Percentiles rank a stretch among this genome's conserved stretches.
These are phyloP conservation scores for Cyprinodon brontotheroides DNA, from an alignment of 2,113 vertebrate genomes.

Conservation along the genomic window DNA sequence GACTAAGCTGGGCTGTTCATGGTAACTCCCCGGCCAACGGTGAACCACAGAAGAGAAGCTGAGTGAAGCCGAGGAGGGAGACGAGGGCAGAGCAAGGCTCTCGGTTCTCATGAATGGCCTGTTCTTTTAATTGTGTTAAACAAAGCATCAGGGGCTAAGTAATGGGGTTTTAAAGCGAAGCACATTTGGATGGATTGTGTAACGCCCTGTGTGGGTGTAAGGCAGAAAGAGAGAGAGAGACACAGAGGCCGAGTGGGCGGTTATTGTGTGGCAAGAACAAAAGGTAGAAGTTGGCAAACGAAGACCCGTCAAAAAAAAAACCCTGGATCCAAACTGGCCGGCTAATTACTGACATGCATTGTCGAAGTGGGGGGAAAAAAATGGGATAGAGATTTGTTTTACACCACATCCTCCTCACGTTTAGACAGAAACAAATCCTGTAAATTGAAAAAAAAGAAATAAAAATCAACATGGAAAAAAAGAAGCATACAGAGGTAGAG, in stretches of 20 bases:
- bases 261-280: conserved; percentile 77
- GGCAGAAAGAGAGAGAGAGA: conserved; percentile 59
- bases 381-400: conserved; percentile 80
- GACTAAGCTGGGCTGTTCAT: conserved; percentile 70
- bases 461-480: conserved; percentile 22
- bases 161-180: conserved; percentile 80
- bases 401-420: conserved; percentile 74
- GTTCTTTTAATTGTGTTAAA: conserved; percentile 79
- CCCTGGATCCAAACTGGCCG: conserved; percentile 77
- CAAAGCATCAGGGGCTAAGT: conserved; percentile 79
- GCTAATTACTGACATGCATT: conserved; percentile 81
- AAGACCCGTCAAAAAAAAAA: conserved; percentile 67
- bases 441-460: conserved; percentile 75
- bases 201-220: conserved; percentile 80
- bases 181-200: conserved; percentile 79
- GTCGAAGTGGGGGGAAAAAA: conserved; percentile 77
- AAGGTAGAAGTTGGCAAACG: conserved; percentile 79
- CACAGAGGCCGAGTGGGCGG: conserved; percentile 75
- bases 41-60: conserved; percentile 50
- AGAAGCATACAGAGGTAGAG: conserved; percentile 59
- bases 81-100: conserved; percentile 47
- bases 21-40: conserved; percentile 64
- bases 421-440: conserved; percentile 73
- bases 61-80: conserved; percentile 46
- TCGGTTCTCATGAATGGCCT: conserved; percentile 74